phyloP scores from a whole-genome alignment of 2,113 vertebrate species.

The Stomatorhinus ivindoensis region DNA sequence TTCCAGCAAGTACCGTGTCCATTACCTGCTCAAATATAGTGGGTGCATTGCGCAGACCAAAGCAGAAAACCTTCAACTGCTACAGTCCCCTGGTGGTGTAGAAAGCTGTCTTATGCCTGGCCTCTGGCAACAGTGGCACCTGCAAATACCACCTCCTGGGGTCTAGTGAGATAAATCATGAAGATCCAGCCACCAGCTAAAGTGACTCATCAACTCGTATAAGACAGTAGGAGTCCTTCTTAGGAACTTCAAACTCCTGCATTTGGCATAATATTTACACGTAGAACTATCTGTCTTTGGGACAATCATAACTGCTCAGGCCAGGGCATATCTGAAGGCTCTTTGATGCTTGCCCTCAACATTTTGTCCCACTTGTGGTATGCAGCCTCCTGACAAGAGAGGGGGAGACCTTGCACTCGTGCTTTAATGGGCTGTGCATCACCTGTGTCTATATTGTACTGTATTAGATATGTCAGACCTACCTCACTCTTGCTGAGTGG shows the following conservation, averaged over 20 bases:
- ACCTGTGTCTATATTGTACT: background rate
- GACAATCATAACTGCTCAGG: background rate
- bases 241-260: background rate
- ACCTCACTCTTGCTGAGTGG: background rate
- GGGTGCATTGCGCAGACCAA: background rate
- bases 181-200: background rate
- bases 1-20: conserved; percentile 11
- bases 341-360: background rate
- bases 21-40: background rate
- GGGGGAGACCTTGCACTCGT: background rate
- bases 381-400: background rate
- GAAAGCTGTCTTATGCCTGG: background rate
- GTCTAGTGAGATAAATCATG: background rate
- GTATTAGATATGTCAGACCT: background rate
- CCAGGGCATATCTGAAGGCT: background rate
- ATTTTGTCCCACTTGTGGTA: background rate
- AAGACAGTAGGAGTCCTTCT: background rate
- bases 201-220: background rate
- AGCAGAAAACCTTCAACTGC: conserved; percentile 16
- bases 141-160: background rate
- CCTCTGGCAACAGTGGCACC: background rate
- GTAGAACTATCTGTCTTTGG: background rate
- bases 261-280: background rate
- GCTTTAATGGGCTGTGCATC: background rate
- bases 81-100: background rate